Conservation (phyloP, 2,888 invertebrate species). For the Pocota personata region DNA sequence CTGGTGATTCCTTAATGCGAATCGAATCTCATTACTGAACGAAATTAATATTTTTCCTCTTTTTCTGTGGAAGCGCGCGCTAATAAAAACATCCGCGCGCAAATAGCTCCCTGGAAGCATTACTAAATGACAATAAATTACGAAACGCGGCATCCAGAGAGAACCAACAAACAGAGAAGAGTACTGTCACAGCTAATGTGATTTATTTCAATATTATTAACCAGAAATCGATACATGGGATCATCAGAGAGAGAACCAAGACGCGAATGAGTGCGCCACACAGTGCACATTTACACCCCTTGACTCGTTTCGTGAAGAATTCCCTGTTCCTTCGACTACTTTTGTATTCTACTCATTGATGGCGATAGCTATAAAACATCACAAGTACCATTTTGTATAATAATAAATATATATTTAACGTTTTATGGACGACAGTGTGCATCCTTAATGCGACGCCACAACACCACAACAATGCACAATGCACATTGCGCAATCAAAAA, state of each 20-base stretch:
- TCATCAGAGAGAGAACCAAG: not conserved
- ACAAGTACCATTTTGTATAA: slow-evolving; percentile 69
- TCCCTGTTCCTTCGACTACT: not conserved
- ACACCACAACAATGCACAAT: slow-evolving; percentile 50
- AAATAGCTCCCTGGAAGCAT: slow-evolving; percentile 60
- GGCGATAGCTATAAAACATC: slow-evolving; percentile 66
- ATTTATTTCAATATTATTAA: slow-evolving; percentile 73
- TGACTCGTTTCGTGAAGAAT: not conserved
- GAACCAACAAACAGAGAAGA: not conserved
- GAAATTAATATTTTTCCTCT: slow-evolving; percentile 62
- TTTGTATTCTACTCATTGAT: slow-evolving; percentile 72
- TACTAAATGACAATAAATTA: slow-evolving; percentile 72
- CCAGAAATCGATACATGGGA: slow-evolving; percentile 71
- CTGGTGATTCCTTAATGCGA: slow-evolving; percentile 45
- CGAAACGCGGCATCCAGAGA: slow-evolving; percentile 1
- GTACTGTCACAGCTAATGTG: slow-evolving; percentile 70
- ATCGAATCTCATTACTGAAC: slow-evolving; percentile 68
- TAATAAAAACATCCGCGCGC: slow-evolving; percentile 67
- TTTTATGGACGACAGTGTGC: slow-evolving; percentile 67
- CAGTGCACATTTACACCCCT: slow-evolving; percentile 44
- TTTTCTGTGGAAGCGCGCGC: not conserved
- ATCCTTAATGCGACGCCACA: slow-evolving; percentile 66
- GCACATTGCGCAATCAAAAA: slow-evolving; percentile 2
- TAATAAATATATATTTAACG: slow-evolving; percentile 71
- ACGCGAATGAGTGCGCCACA: slow-evolving; percentile 15